Evolutionary conservation across 2,888 invertebrate species (phyloP).

Genomic region (Athalia circularis): DNA sequence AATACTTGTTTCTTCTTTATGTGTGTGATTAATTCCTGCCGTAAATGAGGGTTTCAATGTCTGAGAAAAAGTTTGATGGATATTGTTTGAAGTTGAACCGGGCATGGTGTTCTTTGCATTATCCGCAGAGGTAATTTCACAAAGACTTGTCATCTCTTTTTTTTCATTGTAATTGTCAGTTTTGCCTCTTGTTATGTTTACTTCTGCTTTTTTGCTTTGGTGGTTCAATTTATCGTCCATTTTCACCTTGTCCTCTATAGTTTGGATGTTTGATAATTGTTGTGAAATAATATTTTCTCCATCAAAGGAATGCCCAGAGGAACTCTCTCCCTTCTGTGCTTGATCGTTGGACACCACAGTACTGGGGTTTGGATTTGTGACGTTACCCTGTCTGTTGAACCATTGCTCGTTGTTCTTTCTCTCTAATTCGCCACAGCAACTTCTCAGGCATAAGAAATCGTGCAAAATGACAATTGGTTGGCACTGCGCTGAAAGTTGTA

Average conservation of each 20-base stretch:
- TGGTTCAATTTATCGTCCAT: not conserved
- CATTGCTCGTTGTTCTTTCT: not conserved
- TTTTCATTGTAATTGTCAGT: no score
- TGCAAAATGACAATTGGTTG: constrained; percentile 6
- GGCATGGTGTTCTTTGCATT: no score
- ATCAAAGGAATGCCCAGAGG: no score
- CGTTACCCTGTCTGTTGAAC: not conserved
- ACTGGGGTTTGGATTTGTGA: not conserved
- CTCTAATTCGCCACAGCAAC: constrained; percentile 18
- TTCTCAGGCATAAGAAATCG: constrained; percentile 22
- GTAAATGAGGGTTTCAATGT: no score
- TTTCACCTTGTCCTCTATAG: not conserved
- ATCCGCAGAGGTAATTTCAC: no score
- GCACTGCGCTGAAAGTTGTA: not conserved
- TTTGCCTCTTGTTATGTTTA: not conserved
- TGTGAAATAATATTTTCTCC: no score
- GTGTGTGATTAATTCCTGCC: not conserved
- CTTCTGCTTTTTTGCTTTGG: not conserved
- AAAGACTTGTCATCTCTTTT: no score
- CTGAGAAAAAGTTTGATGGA: no score
- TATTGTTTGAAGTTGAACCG: no score
- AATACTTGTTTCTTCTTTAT: not conserved
- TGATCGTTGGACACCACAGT: not conserved
- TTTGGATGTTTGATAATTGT: no score
- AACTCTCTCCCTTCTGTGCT: constrained; percentile 8